Evolutionary conservation across 2,113 vertebrate genomes (phyloP).

Genomic region (Gulo gulo): DNA sequence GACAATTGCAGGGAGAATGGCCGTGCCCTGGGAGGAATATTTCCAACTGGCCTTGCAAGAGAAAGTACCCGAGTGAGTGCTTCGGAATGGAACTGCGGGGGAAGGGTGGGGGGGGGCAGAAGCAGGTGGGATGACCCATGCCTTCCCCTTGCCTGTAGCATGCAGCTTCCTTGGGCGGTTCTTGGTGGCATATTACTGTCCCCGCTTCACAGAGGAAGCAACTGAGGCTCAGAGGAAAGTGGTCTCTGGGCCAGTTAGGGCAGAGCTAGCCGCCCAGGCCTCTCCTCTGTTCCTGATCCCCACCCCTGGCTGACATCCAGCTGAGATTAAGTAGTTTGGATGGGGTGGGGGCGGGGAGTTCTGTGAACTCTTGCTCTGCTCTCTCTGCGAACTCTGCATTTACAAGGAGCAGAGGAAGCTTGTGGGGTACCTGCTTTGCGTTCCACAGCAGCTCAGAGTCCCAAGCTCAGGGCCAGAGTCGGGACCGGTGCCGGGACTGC

Average conservation of each 20-base stretch:
- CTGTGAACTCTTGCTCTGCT: too few species aligned
- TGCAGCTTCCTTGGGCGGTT: neutral
- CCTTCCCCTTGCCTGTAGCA: neutral
- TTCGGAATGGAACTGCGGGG: neutral
- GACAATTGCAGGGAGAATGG: neutral
- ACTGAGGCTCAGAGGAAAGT: neutral
- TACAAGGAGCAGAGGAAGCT: neutral
- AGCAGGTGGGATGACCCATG: neutral
- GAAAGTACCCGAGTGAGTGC: conserved; percentile 52
- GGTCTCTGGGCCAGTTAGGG: neutral
- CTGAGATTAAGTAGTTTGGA: neutral
- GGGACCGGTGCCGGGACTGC: neutral
- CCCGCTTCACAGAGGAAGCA: neutral
- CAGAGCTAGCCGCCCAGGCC: neutral
- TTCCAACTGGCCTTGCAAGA: conserved; percentile 59
- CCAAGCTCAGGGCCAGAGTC: neutral
- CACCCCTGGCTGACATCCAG: neutral
- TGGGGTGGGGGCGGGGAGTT: too few species aligned
- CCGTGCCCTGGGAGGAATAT: conserved; percentile 54
- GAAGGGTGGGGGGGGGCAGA: conserved; percentile 31
- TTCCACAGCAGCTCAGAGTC: neutral
- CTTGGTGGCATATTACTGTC: neutral
- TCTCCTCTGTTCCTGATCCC: neutral
- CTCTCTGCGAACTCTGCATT: neutral
- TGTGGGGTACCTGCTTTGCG: neutral